phyloP scores from a whole-genome alignment of 2,888 invertebrate genomes.

The Pantelozetes paolii region DNA sequence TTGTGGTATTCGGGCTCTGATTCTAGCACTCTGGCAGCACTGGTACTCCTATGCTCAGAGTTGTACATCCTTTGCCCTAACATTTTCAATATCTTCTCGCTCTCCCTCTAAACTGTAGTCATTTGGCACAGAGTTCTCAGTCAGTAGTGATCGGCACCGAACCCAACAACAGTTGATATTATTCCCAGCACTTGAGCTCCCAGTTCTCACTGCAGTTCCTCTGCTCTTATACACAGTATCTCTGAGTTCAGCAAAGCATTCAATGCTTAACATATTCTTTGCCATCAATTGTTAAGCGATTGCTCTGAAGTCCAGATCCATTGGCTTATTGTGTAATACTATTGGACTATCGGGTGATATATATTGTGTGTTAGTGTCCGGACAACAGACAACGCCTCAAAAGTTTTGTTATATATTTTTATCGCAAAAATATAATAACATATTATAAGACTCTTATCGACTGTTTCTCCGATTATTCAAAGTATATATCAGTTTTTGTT shows the following conservation, averaged over 20 bases:
- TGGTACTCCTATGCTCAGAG: background rate
- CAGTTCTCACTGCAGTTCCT: background rate
- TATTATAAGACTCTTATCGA: slow-evolving; percentile 26
- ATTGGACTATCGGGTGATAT: slow-evolving; percentile 13
- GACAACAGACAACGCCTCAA: slow-evolving; percentile 28
- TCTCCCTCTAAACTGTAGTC: background rate
- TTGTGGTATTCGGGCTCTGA: slow-evolving; percentile 25
- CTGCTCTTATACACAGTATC: background rate
- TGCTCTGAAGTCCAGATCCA: background rate
- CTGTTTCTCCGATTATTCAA: slow-evolving; percentile 8
- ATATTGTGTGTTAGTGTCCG: slow-evolving; percentile 33
- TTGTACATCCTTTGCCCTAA: slow-evolving; percentile 15
- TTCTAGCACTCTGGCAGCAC: background rate
- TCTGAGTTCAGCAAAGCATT: background rate
- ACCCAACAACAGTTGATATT: background rate
- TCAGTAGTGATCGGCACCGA: slow-evolving; percentile 23
- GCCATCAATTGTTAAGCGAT: slow-evolving; percentile 23
- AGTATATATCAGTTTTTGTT: background rate
- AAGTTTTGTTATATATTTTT: background rate
- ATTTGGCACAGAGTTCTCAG: slow-evolving; percentile 22
- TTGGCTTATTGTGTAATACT: slow-evolving; percentile 26
- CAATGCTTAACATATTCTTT: background rate
- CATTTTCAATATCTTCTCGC: slow-evolving; percentile 19
- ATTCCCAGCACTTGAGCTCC: background rate
- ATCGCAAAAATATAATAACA: slow-evolving; percentile 11